A percentile compares a stretch with the other conserved stretches of the same genome.
These are phyloP conservation scores for Alviniconcha marisindica DNA, from an alignment of 1,140 invertebrate genomes.

Conservation along the genomic window DNA sequence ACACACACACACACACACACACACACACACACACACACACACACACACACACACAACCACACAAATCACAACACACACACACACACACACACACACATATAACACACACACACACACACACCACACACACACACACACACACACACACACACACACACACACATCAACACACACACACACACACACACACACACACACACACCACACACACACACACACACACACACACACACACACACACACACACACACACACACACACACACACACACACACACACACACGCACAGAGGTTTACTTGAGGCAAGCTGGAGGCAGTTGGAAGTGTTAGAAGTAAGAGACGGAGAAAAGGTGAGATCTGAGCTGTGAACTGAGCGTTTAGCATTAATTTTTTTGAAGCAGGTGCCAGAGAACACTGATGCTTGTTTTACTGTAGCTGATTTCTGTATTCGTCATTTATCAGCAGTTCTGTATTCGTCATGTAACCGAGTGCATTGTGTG, in stretches of 20 bases:
- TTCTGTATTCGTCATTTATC: background rate
- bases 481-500: too few species aligned
- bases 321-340: background rate
- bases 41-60: constrained; percentile 8
- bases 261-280: background rate
- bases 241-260: constrained; percentile 4
- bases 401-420: background rate
- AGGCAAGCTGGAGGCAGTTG: background rate
- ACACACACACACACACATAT: constrained; percentile 2
- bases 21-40: constrained; percentile 6
- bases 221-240: background rate
- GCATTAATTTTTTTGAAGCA: background rate
- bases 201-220: background rate
- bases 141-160: constrained; percentile 12
- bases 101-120: constrained; percentile 15
- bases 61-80: background rate
- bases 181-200: background rate
- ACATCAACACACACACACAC: background rate
- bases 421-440: background rate
- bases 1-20: background rate
- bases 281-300: background rate
- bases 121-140: constrained; percentile 13
- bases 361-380: background rate
- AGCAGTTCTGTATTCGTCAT: background rate
- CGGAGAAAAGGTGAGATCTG: background rate